A percentile compares a stretch with the other conserved stretches of the same genome.
These are phyloP conservation scores for Phoebastria nigripes DNA, from an alignment of 2,797 vertebrate genomes.

Conservation along the genomic window DNA sequence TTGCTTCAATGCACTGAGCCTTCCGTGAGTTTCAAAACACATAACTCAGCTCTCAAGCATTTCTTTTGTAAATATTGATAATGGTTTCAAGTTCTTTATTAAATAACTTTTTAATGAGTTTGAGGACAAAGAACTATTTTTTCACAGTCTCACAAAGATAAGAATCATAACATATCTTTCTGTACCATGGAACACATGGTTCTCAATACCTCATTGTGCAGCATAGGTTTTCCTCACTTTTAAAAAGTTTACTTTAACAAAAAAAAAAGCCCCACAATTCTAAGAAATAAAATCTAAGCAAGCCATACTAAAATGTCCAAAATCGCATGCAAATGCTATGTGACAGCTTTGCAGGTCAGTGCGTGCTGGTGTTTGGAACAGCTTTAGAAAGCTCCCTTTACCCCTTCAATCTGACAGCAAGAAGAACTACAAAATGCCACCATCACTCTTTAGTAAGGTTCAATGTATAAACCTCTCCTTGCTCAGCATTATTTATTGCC, in stretches of 20 bases:
- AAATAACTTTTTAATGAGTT: constrained; percentile 77
- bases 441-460: not conserved
- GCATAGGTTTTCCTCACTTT: constrained; percentile 24
- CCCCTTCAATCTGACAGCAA: not conserved
- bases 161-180: constrained; percentile 74
- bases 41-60: constrained; percentile 72
- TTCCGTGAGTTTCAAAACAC: constrained; percentile 72
- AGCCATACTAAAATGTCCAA: not conserved
- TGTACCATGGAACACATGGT: constrained; percentile 67
- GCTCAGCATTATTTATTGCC: constrained; percentile 16
- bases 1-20: constrained; percentile 64
- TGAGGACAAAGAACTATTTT: constrained; percentile 73
- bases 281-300: constrained; percentile 23
- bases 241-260: constrained; percentile 44
- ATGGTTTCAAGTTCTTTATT: constrained; percentile 78
- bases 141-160: constrained; percentile 72
- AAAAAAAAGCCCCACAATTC: constrained; percentile 1
- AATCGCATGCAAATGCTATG: not conserved
- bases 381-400: not conserved
- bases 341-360: not conserved
- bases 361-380: not conserved
- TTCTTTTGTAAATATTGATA: constrained; percentile 78
- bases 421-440: not conserved
- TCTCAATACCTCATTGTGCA: constrained; percentile 56
- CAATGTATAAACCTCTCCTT: not conserved